Conservation (phyloP, 1,140 invertebrate genomes). For the Diabrotica virgifera region DNA sequence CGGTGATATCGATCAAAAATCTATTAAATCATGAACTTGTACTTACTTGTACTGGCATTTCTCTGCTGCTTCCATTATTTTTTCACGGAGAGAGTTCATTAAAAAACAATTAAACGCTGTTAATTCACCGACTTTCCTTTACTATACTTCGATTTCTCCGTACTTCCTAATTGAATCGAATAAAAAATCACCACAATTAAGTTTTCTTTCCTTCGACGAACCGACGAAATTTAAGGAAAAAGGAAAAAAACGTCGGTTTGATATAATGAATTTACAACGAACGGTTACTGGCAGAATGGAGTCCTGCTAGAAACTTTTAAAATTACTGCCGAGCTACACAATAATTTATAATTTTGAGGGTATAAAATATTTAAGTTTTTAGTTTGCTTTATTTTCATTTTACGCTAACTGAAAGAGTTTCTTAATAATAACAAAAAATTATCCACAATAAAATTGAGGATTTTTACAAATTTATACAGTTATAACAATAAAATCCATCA, state of each 20-base stretch:
- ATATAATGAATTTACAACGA: not conserved
- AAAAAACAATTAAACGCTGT: constrained; percentile 14
- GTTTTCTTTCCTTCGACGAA: constrained; percentile 7
- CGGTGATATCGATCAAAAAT: constrained; percentile 4
- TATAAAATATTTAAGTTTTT: no score
- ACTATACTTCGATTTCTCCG: constrained; percentile 13
- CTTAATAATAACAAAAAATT: no score
- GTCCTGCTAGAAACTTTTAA: no score
- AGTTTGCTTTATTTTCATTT: no score
- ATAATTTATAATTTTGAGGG: no score
- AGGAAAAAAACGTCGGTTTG: constrained; percentile 8
- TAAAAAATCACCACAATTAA: constrained; percentile 17
- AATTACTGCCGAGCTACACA: no score
- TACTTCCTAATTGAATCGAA: constrained; percentile 17
- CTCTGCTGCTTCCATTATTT: not conserved
- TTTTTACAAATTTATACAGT: no score
- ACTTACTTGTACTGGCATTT: not conserved
- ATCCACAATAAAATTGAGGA: no score
- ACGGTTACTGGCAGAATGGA: no score
- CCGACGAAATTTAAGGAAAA: not conserved
- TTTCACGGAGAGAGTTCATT: constrained; percentile 6
- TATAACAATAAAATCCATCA: no score
- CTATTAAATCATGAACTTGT: constrained; percentile 8
- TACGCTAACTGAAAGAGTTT: no score
- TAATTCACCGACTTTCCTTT: constrained; percentile 1